phyloP scores from a whole-genome alignment of 2,888 invertebrate species.

The Octodonta nipae region DNA sequence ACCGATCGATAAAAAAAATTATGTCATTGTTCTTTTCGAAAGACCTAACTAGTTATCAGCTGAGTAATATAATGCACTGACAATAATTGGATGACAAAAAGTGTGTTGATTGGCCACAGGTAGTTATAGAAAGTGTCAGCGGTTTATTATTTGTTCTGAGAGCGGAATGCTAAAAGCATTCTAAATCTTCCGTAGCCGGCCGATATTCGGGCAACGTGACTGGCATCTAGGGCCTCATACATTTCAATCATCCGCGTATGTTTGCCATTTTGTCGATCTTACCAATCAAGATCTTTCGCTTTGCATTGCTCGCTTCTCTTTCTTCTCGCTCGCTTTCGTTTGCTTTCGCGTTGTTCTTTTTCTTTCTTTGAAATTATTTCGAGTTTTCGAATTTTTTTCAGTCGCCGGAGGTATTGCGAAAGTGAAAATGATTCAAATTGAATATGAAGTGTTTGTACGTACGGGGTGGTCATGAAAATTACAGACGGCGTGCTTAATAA shows the following conservation, averaged over 20 bases:
- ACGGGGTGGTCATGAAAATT: too few relatives aligned
- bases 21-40: too few relatives aligned
- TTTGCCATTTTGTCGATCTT: conserved; percentile 11
- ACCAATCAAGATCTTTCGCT: too few relatives aligned
- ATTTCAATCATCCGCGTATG: conserved; percentile 24
- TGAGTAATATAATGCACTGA: conserved; percentile 15
- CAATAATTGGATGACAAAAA: conserved; percentile 21
- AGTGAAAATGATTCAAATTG: too few relatives aligned
- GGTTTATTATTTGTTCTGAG: conserved; percentile 31
- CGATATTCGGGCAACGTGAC: conserved; percentile 27
- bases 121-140: conserved; percentile 31
- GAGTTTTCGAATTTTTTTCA: conserved; percentile 1
- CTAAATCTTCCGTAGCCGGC: conserved; percentile 25
- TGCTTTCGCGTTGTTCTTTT: background rate
- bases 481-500: too few relatives aligned
- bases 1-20: too few relatives aligned
- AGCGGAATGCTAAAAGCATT: conserved; percentile 34
- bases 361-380: conserved; percentile 4
- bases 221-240: conserved; percentile 26
- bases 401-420: too few relatives aligned
- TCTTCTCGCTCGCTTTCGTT: background rate
- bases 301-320: conserved; percentile 2
- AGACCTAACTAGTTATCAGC: conserved; percentile 11
- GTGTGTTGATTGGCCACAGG: conserved; percentile 23
- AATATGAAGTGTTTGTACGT: too few relatives aligned